phyloP scores from a whole-genome alignment of 1,140 invertebrate species.

The Nebria ingens region DNA sequence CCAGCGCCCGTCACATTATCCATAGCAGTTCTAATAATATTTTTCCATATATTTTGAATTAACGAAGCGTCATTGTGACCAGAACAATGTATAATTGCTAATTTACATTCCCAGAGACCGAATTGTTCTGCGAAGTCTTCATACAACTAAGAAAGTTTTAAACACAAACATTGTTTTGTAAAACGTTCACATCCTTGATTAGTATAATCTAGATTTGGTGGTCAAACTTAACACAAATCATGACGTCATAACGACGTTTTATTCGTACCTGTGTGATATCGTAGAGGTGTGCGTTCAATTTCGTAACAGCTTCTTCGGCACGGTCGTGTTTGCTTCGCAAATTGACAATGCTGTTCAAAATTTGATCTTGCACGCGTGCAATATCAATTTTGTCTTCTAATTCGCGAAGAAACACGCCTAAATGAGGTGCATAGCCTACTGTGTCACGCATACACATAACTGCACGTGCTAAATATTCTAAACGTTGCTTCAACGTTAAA shows the following conservation, averaged over 20 bases:
- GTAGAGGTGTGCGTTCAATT: constrained; percentile 50
- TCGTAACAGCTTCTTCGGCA: constrained; percentile 37
- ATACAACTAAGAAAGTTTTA: constrained; percentile 58
- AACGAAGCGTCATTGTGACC: constrained; percentile 67
- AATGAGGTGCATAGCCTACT: constrained; percentile 59
- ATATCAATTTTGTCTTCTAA: constrained; percentile 91
- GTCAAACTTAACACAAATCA: too few relatives aligned
- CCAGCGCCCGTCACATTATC: constrained; percentile 38
- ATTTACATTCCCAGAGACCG: constrained; percentile 72
- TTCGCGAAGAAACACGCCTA: constrained; percentile 80
- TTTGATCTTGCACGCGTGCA: constrained; percentile 65
- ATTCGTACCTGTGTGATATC: constrained; percentile 54
- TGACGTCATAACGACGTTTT: too few relatives aligned
- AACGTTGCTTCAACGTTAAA: constrained; percentile 56
- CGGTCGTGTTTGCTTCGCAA: constrained; percentile 34
- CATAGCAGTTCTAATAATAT: constrained; percentile 53
- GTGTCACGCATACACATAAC: constrained; percentile 87
- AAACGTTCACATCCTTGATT: too few relatives aligned
- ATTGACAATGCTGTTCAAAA: constrained; percentile 52
- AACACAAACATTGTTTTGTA: too few relatives aligned
- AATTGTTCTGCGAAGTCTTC: constrained; percentile 73
- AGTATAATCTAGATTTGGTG: too few relatives aligned
- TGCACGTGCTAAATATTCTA: constrained; percentile 87
- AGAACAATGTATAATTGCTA: constrained; percentile 75
- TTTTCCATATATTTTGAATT: constrained; percentile 69